Percentiles rank a stretch among this genome's conserved stretches.
phyloP scores from a whole-genome alignment of 2,797 vertebrate genomes.

The Anomalospiza imberbis region DNA sequence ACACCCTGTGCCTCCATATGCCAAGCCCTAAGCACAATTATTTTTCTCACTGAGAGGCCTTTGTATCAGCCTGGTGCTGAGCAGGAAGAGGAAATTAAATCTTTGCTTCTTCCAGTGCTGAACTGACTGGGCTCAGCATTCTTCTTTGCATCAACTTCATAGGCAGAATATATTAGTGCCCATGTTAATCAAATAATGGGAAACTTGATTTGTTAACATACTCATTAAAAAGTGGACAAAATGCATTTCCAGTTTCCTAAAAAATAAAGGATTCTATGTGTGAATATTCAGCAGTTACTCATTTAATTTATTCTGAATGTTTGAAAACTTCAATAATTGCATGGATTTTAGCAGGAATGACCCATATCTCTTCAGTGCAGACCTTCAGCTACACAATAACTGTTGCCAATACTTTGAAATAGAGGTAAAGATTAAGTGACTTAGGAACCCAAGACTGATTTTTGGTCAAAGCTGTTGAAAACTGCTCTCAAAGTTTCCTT shows the following conservation, averaged over 20 bases:
- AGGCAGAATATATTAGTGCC: not conserved
- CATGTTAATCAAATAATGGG: not conserved
- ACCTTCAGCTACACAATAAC: not conserved
- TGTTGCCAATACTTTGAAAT: not conserved
- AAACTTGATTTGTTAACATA: not conserved
- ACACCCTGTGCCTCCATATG: not conserved
- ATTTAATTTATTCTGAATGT: not conserved
- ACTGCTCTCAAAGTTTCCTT: not conserved
- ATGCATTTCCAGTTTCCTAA: not conserved
- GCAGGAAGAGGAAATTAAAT: not conserved
- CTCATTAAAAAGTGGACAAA: not conserved
- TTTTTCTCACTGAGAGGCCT: not conserved
- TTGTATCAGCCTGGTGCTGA: not conserved
- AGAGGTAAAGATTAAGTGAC: not conserved
- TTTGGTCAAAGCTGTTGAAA: not conserved
- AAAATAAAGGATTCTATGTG: not conserved
- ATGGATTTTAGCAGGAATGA: not conserved
- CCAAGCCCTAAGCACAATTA: not conserved
- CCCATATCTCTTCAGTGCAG: not conserved
- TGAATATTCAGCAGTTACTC: not conserved
- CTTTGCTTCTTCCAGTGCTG: not conserved
- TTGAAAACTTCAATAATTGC: not conserved
- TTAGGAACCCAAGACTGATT: not conserved
- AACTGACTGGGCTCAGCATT: not conserved
- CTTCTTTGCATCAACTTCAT: not conserved